phyloP scores from a whole-genome alignment of 2,888 invertebrate species.

The Tetragnatha montana region DNA sequence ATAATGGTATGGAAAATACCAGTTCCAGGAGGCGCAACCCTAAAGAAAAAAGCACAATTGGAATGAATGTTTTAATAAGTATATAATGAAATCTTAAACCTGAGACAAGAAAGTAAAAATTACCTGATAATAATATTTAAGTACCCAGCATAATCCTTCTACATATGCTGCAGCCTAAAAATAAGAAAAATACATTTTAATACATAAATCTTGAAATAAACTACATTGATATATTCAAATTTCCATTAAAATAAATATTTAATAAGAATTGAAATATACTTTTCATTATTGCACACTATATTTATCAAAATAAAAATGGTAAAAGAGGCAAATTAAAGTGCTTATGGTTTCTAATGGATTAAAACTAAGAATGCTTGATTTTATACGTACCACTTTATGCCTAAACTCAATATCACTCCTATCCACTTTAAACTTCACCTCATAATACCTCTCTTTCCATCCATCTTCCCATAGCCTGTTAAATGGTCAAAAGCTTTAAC shows the following conservation, averaged over 20 bases:
- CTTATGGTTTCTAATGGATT: too few relatives aligned
- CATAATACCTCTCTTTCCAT: conserved; percentile 98
- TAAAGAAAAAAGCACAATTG: conserved; percentile 71
- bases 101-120: background rate
- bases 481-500: background rate
- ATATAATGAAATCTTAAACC: background rate
- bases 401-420: conserved; percentile 88
- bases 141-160: conserved; percentile 97
- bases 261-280: background rate
- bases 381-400: conserved; percentile 82
- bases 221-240: too few relatives aligned
- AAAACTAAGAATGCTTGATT: too few relatives aligned
- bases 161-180: conserved; percentile 81
- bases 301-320: background rate
- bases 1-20: conserved; percentile 99
- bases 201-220: background rate
- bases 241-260: too few relatives aligned
- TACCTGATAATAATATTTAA: conserved; percentile 96
- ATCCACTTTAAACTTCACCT: conserved; percentile 91
- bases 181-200: background rate
- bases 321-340: background rate
- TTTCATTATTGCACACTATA: background rate
- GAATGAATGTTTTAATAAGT: background rate
- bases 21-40: conserved; percentile 99
- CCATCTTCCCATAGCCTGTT: conserved; percentile 92